Conservation (phyloP, 2,888 invertebrate species). For the Podotricha telesiphe region DNA sequence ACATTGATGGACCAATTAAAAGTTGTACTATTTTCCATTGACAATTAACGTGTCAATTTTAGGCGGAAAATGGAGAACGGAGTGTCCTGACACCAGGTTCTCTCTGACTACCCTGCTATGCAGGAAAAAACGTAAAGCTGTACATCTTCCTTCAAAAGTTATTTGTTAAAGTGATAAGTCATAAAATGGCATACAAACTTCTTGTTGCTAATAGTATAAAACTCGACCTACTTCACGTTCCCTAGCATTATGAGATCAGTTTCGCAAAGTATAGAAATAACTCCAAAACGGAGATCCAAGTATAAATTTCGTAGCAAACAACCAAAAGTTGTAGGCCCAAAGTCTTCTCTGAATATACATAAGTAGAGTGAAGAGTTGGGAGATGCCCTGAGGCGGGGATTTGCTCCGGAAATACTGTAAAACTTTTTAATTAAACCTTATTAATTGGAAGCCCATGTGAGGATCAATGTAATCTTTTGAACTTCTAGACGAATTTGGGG, state of each 20-base stretch:
- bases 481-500: conserved; percentile 17
- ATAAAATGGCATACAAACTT: not conserved
- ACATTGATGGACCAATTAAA: no score
- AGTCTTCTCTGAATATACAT: conserved; percentile 28
- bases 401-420: conserved; percentile 25
- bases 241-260: conserved; percentile 4
- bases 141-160: no score
- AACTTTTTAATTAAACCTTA: conserved; percentile 38
- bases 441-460: conserved; percentile 32
- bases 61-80: no score
- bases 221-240: not conserved
- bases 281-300: conserved; percentile 23
- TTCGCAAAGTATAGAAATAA: conserved; percentile 25
- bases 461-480: conserved; percentile 29
- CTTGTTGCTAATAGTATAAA: not conserved
- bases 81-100: no score
- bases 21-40: no score
- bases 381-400: conserved; percentile 24
- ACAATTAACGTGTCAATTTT: no score
- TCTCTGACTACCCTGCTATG: no score
- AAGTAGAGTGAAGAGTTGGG: conserved; percentile 34
- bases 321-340: conserved; percentile 31
- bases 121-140: no score
- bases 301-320: conserved; percentile 35
- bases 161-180: no score